Percentiles rank a stretch among this genome's conserved stretches.
phyloP scores from a whole-genome alignment of 2,113 vertebrate genomes.

The Orientallactaga bullata region DNA sequence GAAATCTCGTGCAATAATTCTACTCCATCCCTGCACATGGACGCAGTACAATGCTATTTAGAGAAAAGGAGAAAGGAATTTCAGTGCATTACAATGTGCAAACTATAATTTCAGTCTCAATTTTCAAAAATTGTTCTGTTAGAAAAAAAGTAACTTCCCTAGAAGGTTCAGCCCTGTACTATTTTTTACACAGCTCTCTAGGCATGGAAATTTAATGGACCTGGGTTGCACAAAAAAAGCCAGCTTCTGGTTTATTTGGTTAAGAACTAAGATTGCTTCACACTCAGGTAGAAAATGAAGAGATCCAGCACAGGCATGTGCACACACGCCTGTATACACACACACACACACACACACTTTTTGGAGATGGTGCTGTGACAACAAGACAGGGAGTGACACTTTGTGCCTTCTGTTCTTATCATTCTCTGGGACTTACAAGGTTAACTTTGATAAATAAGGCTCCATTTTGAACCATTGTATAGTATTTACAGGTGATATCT shows the following conservation, averaged over 20 bases:
- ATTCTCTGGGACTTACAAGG: not conserved
- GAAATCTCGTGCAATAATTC: slow-evolving; percentile 57
- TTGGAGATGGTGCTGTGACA: not conserved
- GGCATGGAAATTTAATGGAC: slow-evolving; percentile 44
- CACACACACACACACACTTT: too few species aligned
- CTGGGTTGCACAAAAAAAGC: slow-evolving; percentile 28
- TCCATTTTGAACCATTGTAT: not conserved
- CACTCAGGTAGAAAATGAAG: slow-evolving; percentile 4
- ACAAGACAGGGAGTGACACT: not conserved
- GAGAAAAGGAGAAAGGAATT: slow-evolving; percentile 66
- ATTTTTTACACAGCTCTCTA: slow-evolving; percentile 60
- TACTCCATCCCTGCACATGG: slow-evolving; percentile 51
- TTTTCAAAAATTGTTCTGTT: slow-evolving; percentile 74
- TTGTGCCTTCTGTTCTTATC: not conserved
- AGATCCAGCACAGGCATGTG: not conserved
- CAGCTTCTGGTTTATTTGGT: slow-evolving; percentile 59
- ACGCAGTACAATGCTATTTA: slow-evolving; percentile 63
- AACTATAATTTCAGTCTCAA: slow-evolving; percentile 77
- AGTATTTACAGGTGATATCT: not conserved
- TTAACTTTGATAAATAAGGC: not conserved
- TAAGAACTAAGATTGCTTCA: not conserved
- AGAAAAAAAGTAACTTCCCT: slow-evolving; percentile 73
- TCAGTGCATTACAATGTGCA: slow-evolving; percentile 67
- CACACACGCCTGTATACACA: too few species aligned
- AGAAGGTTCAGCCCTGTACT: slow-evolving; percentile 13